Base-by-base conservation (phyloP, 2,113 vertebrate species). In the Tetraodon nigroviridis region DNA sequence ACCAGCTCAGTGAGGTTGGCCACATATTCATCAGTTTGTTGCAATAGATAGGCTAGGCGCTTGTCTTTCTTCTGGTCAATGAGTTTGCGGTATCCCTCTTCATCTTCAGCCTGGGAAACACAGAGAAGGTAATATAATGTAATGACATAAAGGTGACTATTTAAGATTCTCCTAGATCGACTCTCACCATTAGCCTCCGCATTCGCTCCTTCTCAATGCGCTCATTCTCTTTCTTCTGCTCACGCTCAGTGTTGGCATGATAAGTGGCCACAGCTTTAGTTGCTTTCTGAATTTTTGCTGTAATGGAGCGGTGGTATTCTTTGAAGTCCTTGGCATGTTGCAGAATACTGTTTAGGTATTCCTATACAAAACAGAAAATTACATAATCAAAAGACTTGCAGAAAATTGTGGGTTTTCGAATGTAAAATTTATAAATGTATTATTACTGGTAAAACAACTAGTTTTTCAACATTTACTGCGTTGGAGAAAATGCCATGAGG, bases 11-110 rank as follows among this genome's bases (percentile, higher is more conserved):
- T 99, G 67, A 99, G 93, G 86, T 98, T 99, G 55, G 95, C 96
- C 69, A 98, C 95, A 0, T 99, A 98, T 80, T 99, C 96, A 0
- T 99, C 96, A 0, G 96, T 99, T 90, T 99, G 96, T 88, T 99
- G 96, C 61, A 99, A 85, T 72, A 99, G 90, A 89, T 98, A 99
- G 20, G 96, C 96, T 89, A 99, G 70, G 29, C 96, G 94, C 83
- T 98, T 98, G 89, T 99, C 96, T 76, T 99, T 99, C 89, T 99
- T 99, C 87, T 99, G 96, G 76, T 99, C 96, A 0, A 99, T 99
- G 47, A 99, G 93, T 77, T 99, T 98, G 47, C 96, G 91, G 81
- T 99, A 98, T 0, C 96, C 96, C 62, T 99, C 96, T 76, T 99
- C 96, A 65, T 99, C 96, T 65, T 99, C 96, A 0, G 95, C 96